Conservation (phyloP, 2,888 invertebrate species). For the Papilio protenor region DNA sequence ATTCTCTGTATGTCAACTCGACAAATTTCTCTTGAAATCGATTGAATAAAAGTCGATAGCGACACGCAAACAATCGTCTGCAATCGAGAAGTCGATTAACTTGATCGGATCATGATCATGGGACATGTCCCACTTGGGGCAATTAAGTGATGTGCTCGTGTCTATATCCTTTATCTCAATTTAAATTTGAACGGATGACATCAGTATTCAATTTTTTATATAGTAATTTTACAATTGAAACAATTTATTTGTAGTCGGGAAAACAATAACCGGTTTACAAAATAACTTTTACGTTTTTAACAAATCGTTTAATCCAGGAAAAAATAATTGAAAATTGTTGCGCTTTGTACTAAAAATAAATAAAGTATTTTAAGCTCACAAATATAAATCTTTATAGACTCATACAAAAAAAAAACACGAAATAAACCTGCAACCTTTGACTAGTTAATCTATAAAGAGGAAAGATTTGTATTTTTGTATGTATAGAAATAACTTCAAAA, state of each 20-base stretch:
- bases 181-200: background rate
- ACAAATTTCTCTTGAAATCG: background rate
- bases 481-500: no score
- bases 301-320: background rate
- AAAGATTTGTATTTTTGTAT: no score
- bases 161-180: background rate
- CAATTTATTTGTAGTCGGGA: background rate
- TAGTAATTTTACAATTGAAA: background rate
- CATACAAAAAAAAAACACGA: background rate
- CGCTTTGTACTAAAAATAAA: background rate
- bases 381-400: background rate
- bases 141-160: conserved; percentile 21
- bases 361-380: background rate
- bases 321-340: background rate
- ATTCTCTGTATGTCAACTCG: background rate
- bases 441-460: background rate
- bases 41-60: background rate
- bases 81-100: conserved; percentile 7
- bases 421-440: background rate
- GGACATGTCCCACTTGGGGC: conserved; percentile 18
- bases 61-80: background rate
- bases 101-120: no score
- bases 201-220: background rate
- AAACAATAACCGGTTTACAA: background rate
- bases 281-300: background rate